Base-by-base conservation (phyloP, 2,888 invertebrate genomes). In the Formica aserva region DNA sequence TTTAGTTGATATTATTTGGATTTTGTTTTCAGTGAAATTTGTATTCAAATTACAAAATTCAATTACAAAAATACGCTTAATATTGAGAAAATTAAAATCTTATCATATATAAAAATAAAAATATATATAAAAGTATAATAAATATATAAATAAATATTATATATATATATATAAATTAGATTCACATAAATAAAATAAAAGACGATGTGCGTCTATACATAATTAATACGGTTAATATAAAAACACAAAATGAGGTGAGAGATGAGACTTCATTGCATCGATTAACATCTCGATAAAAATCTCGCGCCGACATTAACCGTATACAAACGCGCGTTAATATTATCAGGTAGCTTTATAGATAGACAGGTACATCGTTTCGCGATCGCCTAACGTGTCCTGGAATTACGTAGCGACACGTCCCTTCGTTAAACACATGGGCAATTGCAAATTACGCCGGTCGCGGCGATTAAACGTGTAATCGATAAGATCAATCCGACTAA, bases 401-500 rank as follows among this genome's bases (percentile, higher is more conserved):
- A 71, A 60, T 69, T 71, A 80, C 41, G 65, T 32, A 67, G 67
- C 60, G 78, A 78, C 38, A 67, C 22, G 69, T 69, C 13, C 60
- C 78, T 32, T 13, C 78, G 78, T 69, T 69, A 45, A 78, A 69
- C 71, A 60, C 60, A 52, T 8, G 48, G 71, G 71, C 45, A 41
- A 52, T 71, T 71, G 78, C 78, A 80, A 80, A 80, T 80, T 69
- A 78, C 60, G 69, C 41, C 60, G 60, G 78, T 69, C 41, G 60
- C 78, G 45, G 45, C 78, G 78, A 80, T 80, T 80, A 78, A 69
- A 63, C 63, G 41, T 60, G 71, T 71, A 78, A 78, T 71, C 71
- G 78, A 78, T 78, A 78, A 78, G 69, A 71, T 78, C 35, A 71
- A 78, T 78, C 71, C 69, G 69, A 69, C 35, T 78, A 35, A 69